Evolutionary conservation across 37 sponge, comb jelly and placozoan species (phyloP), one percentile per base, ranked within the genome.

Genomic region (Beroe ovata): DNA sequence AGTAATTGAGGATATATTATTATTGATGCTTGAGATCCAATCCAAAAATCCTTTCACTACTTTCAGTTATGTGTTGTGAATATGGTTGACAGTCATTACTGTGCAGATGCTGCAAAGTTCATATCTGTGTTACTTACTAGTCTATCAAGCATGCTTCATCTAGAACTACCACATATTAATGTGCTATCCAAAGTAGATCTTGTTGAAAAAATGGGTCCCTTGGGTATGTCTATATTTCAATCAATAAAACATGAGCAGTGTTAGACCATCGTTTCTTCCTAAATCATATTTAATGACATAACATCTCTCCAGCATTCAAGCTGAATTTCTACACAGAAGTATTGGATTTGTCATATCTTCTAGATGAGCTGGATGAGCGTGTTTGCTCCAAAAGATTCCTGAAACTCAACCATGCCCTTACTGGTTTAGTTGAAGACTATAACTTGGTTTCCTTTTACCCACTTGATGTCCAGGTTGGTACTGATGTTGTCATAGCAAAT

Each of bases 261-360:
- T n/a, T n/a, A n/a, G n/a, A n/a, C n/a, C n/a, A n/a, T n/a, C n/a
- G n/a, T n/a, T n/a, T n/a, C n/a, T n/a, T n/a, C n/a, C n/a, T n/a
- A n/a, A n/a, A n/a, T 58, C 11, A 58, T 19, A 58, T 19, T 16
- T 19, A 58, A 11, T 58, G 16, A 58, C 59, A 58, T 16, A 19
- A 11, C 59, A 58, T 90, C n/a, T 90, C 54, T 62, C 34, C 77
- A 96, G 95, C 93, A 6, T 97, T 95, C 88, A 88, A 90, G 60
- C 71, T 95, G 91, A 95, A 95, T 60, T 95, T 91, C 90, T 97
- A 95, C 89, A 97, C 99, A 35, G 96, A 97, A 60, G 96, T 95
- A 0, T 89, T 95, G 90, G 95, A 95, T 39, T 93, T 97, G 1
- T 38, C 72, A 21, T 95, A 92, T 64, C 89, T 97, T 32, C 64